A percentile compares a stretch with the other conserved stretches of the same genome.
phyloP scores from a whole-genome alignment of 2,113 vertebrate species.

The Dendrocopos noguchii region DNA sequence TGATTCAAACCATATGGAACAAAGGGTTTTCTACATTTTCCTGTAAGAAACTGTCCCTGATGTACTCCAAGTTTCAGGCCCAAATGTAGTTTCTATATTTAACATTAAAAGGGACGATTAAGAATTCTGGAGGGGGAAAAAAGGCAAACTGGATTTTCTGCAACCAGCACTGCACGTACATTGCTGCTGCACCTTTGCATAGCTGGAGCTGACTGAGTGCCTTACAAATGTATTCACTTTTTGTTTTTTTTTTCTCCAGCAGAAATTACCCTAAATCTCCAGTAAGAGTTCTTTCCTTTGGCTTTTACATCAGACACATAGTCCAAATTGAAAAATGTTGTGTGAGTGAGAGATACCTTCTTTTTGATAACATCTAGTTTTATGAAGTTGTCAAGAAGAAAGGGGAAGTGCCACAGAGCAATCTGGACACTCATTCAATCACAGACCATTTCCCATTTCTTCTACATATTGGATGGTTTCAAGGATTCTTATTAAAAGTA shows the following conservation, averaged over 20 bases:
- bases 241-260: background rate
- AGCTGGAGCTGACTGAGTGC: background rate
- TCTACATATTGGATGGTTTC: background rate
- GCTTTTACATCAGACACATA: conserved; percentile 3
- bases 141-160: background rate
- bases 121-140: background rate
- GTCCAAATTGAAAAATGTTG: conserved; percentile 17
- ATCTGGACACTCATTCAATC: conserved; percentile 7
- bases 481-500: background rate
- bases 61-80: background rate
- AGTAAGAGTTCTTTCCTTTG: background rate
- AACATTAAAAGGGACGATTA: background rate
- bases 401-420: background rate
- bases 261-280: background rate
- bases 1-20: conserved; percentile 64
- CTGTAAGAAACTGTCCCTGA: conserved; percentile 51
- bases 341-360: background rate
- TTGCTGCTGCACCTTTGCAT: background rate
- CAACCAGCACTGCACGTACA: background rate
- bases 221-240: background rate
- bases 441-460: background rate
- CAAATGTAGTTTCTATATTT: conserved; percentile 38
- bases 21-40: conserved; percentile 41
- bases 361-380: conserved; percentile 10
- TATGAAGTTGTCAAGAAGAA: conserved; percentile 29